Evolutionary conservation across 2,113 vertebrate species (phyloP).

Genomic region (Phyllostomus discolor): DNA sequence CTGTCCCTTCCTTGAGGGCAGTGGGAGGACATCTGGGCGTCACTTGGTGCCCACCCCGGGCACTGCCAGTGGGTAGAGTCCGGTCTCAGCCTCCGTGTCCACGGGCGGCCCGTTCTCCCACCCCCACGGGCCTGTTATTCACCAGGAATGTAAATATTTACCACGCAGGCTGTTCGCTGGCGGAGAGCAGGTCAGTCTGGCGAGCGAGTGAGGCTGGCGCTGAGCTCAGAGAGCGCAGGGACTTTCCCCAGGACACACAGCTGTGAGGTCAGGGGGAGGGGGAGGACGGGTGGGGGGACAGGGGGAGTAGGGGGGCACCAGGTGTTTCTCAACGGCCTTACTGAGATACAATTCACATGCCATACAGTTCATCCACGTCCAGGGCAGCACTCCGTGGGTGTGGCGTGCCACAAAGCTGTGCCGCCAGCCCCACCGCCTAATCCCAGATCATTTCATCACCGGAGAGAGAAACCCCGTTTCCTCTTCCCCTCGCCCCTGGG

Average conservation of each 20-base stretch:
- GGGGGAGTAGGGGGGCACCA: not conserved
- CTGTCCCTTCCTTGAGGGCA: not conserved
- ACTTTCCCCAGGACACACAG: not conserved
- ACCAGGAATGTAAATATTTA: rapidly evolving
- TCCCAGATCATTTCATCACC: not conserved
- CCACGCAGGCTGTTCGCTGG: not conserved
- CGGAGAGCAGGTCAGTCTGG: not conserved
- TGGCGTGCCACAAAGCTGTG: not conserved
- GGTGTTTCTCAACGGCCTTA: not conserved
- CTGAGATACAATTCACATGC: not conserved
- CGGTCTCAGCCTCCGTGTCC: not conserved
- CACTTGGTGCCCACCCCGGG: rapidly evolving
- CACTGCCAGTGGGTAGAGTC: not conserved
- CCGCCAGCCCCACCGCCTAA: not conserved
- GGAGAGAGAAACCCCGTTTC: not conserved
- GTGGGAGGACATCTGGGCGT: not conserved
- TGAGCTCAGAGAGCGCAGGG: not conserved
- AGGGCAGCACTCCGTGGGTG: not conserved
- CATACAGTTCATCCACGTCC: not conserved
- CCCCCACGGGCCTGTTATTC: rapidly evolving
- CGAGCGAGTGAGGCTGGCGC: not conserved
- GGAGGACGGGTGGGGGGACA: not conserved
- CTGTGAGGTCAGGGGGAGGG: not conserved
- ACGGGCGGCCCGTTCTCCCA: not conserved
- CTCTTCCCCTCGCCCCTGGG: not conserved